These are phyloP conservation scores for Epizoanthus scotinus DNA, from an alignment of 92 coral and sea anemone species.

Conservation along the genomic window DNA sequence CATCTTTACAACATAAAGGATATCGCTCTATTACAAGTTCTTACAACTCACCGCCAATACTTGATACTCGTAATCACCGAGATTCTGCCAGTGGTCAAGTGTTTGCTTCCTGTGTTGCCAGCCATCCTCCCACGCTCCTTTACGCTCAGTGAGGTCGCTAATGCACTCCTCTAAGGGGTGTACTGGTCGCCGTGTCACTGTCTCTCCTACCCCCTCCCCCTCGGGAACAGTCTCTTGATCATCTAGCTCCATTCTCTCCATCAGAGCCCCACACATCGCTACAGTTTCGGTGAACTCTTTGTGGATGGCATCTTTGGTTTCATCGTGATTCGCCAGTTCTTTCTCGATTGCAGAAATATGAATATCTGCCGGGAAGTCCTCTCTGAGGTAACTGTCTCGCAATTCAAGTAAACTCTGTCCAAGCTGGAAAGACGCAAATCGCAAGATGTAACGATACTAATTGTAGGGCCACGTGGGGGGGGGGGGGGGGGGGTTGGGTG, in stretches of 20 bases:
- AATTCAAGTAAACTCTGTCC: conserved; percentile 69
- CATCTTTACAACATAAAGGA: not conserved
- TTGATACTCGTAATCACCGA: conserved; percentile 69
- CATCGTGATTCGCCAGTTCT: conserved; percentile 73
- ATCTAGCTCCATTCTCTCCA: conserved; percentile 84
- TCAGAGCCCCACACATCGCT: conserved; percentile 83
- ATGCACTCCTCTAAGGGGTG: conserved; percentile 90
- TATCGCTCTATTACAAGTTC: not conserved
- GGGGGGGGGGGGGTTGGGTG: too few relatives aligned
- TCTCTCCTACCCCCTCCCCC: conserved; percentile 48
- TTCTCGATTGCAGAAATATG: conserved; percentile 55
- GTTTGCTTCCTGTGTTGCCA: conserved; percentile 81
- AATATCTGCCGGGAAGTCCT: conserved; percentile 68
- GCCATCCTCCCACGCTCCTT: conserved; percentile 71
- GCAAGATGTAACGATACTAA: not conserved
- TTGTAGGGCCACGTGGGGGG: too few relatives aligned
- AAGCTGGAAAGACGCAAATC: conserved; percentile 45
- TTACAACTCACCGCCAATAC: conserved; percentile 53
- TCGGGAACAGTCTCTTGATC: conserved; percentile 37
- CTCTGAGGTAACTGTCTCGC: conserved; percentile 56
- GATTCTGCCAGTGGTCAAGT: conserved; percentile 73
- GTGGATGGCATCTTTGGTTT: conserved; percentile 73
- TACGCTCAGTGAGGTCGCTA: conserved; percentile 67
- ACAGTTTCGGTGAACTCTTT: conserved; percentile 87
- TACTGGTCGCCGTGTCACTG: conserved; percentile 47